Evolutionary conservation across 1,140 invertebrate genomes (phyloP).

Genomic region (Drosophila lowei): DNA sequence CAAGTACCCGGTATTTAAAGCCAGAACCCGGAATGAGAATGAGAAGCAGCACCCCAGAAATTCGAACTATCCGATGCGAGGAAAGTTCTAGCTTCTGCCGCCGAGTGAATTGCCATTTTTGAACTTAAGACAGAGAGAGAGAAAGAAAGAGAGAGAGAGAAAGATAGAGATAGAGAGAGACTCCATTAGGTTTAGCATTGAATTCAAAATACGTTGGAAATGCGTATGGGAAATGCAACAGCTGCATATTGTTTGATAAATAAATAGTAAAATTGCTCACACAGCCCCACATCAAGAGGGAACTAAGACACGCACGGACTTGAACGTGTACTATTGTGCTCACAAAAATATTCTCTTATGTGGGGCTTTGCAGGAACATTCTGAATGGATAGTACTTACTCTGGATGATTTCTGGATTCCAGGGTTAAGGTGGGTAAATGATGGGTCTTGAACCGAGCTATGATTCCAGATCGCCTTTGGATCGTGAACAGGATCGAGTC

Average conservation of each 20-base stretch:
- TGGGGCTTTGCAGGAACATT: too few species aligned
- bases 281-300: neutral
- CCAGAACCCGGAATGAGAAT: too few species aligned
- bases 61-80: slow-evolving; percentile 37
- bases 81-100: slow-evolving; percentile 16
- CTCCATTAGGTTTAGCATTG: slow-evolving; percentile 54
- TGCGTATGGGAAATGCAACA: slow-evolving; percentile 69
- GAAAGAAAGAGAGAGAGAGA: slow-evolving; percentile 4
- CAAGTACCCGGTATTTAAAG: too few species aligned
- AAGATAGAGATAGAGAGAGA: neutral
- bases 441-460: too few species aligned
- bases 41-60: slow-evolving; percentile 28
- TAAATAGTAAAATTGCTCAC: slow-evolving; percentile 56
- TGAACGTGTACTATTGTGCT: slow-evolving; percentile 2
- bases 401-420: too few species aligned
- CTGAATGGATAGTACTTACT: too few species aligned
- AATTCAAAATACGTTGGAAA: slow-evolving; percentile 54
- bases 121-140: slow-evolving; percentile 24
- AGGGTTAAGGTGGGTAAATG: too few species aligned
- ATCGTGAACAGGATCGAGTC: too few species aligned
- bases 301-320: slow-evolving; percentile 1
- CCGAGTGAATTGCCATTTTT: slow-evolving; percentile 41
- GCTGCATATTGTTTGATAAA: slow-evolving; percentile 70
- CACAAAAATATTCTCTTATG: neutral
- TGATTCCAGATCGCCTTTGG: too few species aligned